A percentile compares a stretch with the other conserved stretches of the same genome.
Conservation (phyloP, 2,113 vertebrate genomes). For the Labrus mixtus region DNA sequence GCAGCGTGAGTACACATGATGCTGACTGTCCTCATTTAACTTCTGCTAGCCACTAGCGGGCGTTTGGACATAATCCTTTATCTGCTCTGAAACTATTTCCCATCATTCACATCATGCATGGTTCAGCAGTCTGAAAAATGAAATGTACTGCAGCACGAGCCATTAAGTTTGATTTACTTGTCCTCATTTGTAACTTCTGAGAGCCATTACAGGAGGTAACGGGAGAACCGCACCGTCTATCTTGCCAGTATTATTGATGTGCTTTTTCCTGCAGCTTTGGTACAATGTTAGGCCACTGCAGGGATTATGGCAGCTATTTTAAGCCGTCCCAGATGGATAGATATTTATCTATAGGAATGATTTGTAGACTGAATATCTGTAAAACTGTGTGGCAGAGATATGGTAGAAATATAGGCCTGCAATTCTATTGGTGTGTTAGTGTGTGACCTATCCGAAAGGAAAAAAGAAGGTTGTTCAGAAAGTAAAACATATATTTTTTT, state of each 20-base stretch:
- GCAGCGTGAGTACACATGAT: slow-evolving; percentile 84
- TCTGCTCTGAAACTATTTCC: slow-evolving; percentile 4
- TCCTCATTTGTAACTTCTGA: slow-evolving; percentile 20
- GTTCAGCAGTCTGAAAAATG: background rate
- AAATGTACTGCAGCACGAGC: background rate
- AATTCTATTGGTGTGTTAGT: too few relatives aligned
- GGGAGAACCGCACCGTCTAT: slow-evolving; percentile 6
- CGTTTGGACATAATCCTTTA: slow-evolving; percentile 15
- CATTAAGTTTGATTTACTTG: slow-evolving; percentile 13
- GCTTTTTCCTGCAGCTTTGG: slow-evolving; percentile 51
- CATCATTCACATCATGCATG: background rate
- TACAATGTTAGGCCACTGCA: slow-evolving; percentile 38
- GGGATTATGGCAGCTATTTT: slow-evolving; percentile 74
- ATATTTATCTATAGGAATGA: slow-evolving; percentile 54
- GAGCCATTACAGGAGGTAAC: slow-evolving; percentile 10
- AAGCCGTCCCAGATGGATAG: slow-evolving; percentile 55
- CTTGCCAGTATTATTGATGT: slow-evolving; percentile 49
- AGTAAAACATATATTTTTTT: too few relatives aligned
- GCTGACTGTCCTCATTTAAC: slow-evolving; percentile 24
- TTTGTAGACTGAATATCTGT: slow-evolving; percentile 28
- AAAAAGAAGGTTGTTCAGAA: too few relatives aligned
- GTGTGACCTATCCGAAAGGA: too few relatives aligned
- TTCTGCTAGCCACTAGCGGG: slow-evolving; percentile 7
- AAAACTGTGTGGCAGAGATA: background rate
- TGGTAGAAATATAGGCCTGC: too few relatives aligned